These are phyloP conservation scores for Cryptocephalus moraei DNA, from an alignment of 2,888 invertebrate species.

Conservation along the genomic window DNA sequence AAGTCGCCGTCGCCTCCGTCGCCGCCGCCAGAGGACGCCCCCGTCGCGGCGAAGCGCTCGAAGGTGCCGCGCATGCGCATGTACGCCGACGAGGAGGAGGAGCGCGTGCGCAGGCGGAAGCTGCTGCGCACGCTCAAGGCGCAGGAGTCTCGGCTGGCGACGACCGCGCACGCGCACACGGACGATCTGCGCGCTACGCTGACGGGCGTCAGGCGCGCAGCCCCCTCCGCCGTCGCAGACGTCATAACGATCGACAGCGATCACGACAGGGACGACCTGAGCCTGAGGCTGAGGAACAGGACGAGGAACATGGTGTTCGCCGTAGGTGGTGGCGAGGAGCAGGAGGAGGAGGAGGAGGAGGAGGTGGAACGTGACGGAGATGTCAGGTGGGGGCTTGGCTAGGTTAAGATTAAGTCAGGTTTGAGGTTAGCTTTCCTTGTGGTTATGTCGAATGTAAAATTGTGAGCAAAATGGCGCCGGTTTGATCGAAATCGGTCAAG, in stretches of 20 bases:
- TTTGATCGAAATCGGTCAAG: too few species aligned
- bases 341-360: conserved; percentile 7
- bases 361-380: conserved; percentile 10
- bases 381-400: background rate
- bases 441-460: too few species aligned
- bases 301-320: conserved; percentile 25
- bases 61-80: conserved; percentile 65
- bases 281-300: conserved; percentile 25
- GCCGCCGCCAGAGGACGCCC: too few species aligned
- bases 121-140: conserved; percentile 29
- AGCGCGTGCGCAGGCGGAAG: conserved; percentile 41
- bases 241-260: conserved; percentile 5
- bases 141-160: conserved; percentile 28
- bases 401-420: too few species aligned
- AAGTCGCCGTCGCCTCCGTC: too few species aligned
- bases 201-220: conserved; percentile 32
- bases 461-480: too few species aligned
- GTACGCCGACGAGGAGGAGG: conserved; percentile 82
- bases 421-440: too few species aligned
- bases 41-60: too few species aligned
- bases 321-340: conserved; percentile 20
- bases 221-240: conserved; percentile 15
- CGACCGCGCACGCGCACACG: conserved; percentile 17
- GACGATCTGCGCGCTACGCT: conserved; percentile 22
- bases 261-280: conserved; percentile 21